Base-by-base conservation (phyloP, 2,113 vertebrate genomes). In the Vanacampus margaritifer region DNA sequence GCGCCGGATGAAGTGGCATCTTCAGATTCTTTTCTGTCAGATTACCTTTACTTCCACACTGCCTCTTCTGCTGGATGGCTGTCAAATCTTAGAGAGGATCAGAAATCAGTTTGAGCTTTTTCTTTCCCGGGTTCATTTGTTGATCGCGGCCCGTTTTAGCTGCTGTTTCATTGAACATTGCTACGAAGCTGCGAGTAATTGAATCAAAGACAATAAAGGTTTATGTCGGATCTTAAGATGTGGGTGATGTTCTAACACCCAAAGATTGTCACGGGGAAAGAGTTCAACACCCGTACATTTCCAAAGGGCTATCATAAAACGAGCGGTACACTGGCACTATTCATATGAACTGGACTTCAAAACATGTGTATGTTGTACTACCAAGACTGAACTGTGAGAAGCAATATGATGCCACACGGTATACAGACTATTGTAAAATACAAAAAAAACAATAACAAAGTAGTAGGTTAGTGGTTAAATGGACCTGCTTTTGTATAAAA, bases 1-100 rank as follows among this genome's bases (percentile, higher is more conserved):
- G 86, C 71, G 88, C 89, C 75, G 87, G 88, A 92, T 90, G 88
- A 90, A 92, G 90, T 91, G 90, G 91, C 90, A 91, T 92, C 92
- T 84, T 79, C 84, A 90, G 91, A 92, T 92, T 92, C 87, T 92
- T 92, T 91, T 89, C 89, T 84, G 74, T 80, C 85, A 90, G 86
- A 92, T 91, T 91, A 91, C 87, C 88, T 85, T 89, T 84, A 48
- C 71, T 88, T 87, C 82, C 72, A 82, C 75, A 75, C 81, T 73
- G 78, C 88, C 87, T 87, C 80, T 73, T 79, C 68, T 79, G 26
- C 26, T 32, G 26, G 26, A 32, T 57, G 26, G 14, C 14, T 57
- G 48, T 86, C 86, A 89, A 90, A 90, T 83, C 72, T 75, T 65
- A 87, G 82, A 79, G 78, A 79, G 86, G 23, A 86, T 87, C 72